phyloP scores from a whole-genome alignment of 2,113 vertebrate species.

The Salvelinus namaycush region DNA sequence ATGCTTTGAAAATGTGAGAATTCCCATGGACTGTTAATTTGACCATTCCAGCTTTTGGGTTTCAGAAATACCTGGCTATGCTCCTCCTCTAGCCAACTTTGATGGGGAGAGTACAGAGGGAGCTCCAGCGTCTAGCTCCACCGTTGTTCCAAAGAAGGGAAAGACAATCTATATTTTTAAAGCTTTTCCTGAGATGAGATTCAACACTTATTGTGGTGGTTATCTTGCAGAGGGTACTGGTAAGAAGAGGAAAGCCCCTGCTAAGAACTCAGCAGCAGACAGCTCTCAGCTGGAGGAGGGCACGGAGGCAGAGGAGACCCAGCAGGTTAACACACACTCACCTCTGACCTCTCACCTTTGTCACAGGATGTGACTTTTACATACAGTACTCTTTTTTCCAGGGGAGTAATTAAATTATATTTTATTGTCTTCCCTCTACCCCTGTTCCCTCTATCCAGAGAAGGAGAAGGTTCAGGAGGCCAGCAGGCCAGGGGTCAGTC shows the following conservation, averaged over 20 bases:
- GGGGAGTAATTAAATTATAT: too few relatives aligned
- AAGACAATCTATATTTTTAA: conserved; percentile 52
- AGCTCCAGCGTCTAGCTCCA: conserved; percentile 25
- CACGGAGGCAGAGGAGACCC: conserved; percentile 77
- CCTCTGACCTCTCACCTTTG: not conserved
- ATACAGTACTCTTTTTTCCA: not conserved
- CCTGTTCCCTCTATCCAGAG: conserved; percentile 30
- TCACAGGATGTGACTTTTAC: not conserved
- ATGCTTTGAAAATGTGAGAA: not conserved
- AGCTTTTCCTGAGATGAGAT: not conserved
- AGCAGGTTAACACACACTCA: conserved; percentile 59
- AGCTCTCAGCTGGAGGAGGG: conserved; percentile 78
- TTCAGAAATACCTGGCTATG: conserved; percentile 82
- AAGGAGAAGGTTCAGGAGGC: conserved; percentile 51
- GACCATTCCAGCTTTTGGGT: not conserved
- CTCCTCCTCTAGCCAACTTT: conserved; percentile 87
- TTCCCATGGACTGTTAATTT: not conserved
- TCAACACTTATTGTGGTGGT: not conserved
- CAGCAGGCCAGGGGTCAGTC: conserved; percentile 61
- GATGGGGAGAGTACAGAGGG: conserved; percentile 80
- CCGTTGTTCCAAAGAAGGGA: conserved; percentile 70
- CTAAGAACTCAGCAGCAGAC: conserved; percentile 75
- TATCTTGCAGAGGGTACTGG: conserved; percentile 58
- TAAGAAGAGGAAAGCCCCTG: conserved; percentile 79
- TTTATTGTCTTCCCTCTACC: not conserved